Evolutionary conservation across 2,888 invertebrate species (phyloP).

Genomic region (Dexiosoma caninum): DNA sequence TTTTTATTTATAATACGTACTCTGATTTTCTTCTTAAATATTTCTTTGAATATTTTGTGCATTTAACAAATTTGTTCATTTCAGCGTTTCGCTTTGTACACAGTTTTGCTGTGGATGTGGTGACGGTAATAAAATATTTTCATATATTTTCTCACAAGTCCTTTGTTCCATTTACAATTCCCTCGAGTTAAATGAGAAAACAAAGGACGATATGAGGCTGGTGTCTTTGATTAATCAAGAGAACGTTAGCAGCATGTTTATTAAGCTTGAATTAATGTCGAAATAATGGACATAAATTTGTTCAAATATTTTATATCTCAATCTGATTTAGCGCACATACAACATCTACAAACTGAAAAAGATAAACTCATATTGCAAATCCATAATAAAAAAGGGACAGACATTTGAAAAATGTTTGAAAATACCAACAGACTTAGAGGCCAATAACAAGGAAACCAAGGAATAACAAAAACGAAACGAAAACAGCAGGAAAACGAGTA

Average conservation of each 20-base stretch:
- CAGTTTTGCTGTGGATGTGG: conserved; percentile 30
- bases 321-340: conserved; percentile 48
- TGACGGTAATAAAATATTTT: conserved; percentile 47
- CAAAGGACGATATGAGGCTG: not conserved
- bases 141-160: not conserved
- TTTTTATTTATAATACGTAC: conserved; percentile 45
- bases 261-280: conserved; percentile 75
- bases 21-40: not conserved
- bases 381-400: conserved; percentile 26
- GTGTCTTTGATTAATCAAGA: conserved; percentile 66
- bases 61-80: conserved; percentile 51
- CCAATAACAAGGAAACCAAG: not conserved
- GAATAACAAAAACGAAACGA: not conserved
- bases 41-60: conserved; percentile 22
- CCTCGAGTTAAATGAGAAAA: conserved; percentile 18
- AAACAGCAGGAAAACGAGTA: conserved; percentile 35
- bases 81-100: conserved; percentile 35
- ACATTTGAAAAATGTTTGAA: conserved; percentile 4
- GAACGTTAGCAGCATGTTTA: conserved; percentile 68
- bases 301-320: conserved; percentile 70
- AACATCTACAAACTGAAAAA: not conserved
- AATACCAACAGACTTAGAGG: not conserved
- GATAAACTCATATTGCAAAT: conserved; percentile 17
- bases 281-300: conserved; percentile 76
- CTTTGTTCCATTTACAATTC: conserved; percentile 33